These are phyloP conservation scores for Crambe crambe DNA, from an alignment of 37 sponge, comb jelly and placozoan species.

Conservation along the genomic window DNA sequence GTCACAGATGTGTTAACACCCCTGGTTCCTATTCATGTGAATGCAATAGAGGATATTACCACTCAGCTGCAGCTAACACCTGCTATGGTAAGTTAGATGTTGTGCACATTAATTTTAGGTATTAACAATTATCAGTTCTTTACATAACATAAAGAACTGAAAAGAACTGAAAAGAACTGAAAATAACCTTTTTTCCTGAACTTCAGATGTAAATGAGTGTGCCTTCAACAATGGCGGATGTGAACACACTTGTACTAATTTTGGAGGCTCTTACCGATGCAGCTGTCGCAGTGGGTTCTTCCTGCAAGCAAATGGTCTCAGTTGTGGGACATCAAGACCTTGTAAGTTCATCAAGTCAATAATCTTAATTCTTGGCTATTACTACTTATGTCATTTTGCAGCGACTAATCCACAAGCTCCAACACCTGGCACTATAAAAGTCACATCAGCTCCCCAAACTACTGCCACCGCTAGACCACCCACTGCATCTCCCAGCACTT, in stretches of 20 bases:
- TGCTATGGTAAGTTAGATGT: constrained; percentile 34
- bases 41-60: constrained; percentile 38
- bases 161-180: not conserved
- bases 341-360: not conserved
- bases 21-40: constrained; percentile 44
- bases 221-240: constrained; percentile 35
- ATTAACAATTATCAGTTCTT: not conserved
- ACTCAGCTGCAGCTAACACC: constrained; percentile 10
- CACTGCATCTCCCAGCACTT: too few species aligned
- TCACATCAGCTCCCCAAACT: too few species aligned
- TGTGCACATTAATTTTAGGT: not conserved
- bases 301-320: constrained; percentile 12
- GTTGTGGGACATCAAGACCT: constrained; percentile 5
- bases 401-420: too few species aligned
- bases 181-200: not conserved
- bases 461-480: too few species aligned
- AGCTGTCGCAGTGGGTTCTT: constrained; percentile 12
- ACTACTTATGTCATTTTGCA: too few species aligned
- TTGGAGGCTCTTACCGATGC: constrained; percentile 34
- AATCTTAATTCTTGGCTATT: too few species aligned
- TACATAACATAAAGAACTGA: not conserved
- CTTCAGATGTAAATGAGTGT: constrained; percentile 76
- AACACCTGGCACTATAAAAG: too few species aligned
- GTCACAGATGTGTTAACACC: constrained; percentile 41
- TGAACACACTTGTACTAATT: constrained; percentile 34